These are phyloP conservation scores for Oedothorax gibbosus DNA, from an alignment of 1,140 invertebrate species.

Conservation along the genomic window DNA sequence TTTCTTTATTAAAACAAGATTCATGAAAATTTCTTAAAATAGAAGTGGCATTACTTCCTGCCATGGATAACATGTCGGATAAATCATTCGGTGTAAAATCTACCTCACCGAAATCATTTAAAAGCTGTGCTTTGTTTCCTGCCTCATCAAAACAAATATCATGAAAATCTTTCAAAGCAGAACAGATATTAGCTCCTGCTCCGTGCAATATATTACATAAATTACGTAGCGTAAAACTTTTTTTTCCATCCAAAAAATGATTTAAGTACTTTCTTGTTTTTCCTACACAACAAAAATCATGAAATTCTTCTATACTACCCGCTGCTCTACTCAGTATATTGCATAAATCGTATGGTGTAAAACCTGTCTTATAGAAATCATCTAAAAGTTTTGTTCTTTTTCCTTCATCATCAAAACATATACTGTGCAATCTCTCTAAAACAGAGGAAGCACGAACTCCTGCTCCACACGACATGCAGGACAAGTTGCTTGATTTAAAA, in stretches of 20 bases:
- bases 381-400: slow-evolving; percentile 32
- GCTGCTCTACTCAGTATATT: slow-evolving; percentile 16
- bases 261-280: slow-evolving; percentile 5
- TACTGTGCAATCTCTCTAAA: slow-evolving; percentile 11
- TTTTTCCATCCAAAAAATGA: neutral
- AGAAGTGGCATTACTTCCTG: slow-evolving; percentile 38
- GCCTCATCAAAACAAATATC: slow-evolving; percentile 4
- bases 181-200: slow-evolving; percentile 14
- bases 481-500: slow-evolving; percentile 14
- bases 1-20: slow-evolving; percentile 23
- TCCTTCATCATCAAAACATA: slow-evolving; percentile 18
- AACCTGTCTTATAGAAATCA: too few relatives aligned
- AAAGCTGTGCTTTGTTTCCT: slow-evolving; percentile 13
- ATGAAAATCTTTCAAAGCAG: slow-evolving; percentile 38
- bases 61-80: slow-evolving; percentile 18
- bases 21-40: slow-evolving; percentile 46
- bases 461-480: neutral
- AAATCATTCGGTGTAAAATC: slow-evolving; percentile 4
- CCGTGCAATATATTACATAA: slow-evolving; percentile 8
- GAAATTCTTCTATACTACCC: slow-evolving; percentile 19
- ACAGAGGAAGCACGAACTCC: slow-evolving; percentile 16
- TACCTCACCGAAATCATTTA: slow-evolving; percentile 8
- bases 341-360: neutral
- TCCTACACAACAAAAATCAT: slow-evolving; percentile 31
- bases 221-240: neutral